A percentile compares a stretch with the other conserved stretches of the same genome.
Evolutionary conservation across 2,797 vertebrate species (phyloP).

Genomic region (Labeo calbasu): DNA sequence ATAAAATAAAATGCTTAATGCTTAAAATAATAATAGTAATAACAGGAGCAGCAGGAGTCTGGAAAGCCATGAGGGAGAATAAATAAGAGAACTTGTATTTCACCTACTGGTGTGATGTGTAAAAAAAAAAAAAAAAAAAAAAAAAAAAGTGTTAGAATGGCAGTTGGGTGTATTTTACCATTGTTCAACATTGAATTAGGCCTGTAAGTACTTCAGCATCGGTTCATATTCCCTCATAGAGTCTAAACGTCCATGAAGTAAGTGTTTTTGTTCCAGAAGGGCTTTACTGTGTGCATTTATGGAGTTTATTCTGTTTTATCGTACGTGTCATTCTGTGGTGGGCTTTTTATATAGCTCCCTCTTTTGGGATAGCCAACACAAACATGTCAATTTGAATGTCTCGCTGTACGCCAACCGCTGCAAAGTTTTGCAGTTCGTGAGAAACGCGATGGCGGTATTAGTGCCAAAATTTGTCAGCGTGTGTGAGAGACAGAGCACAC

Average conservation of each 20-base stretch:
- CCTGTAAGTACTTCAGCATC: conserved; percentile 1
- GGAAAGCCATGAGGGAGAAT: not conserved
- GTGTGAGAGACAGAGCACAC: conserved; percentile 70
- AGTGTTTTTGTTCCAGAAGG: conserved; percentile 77
- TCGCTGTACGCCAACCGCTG: conserved; percentile 65
- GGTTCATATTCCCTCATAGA: conserved; percentile 11
- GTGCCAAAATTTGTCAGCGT: conserved; percentile 78
- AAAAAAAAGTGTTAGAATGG: conserved; percentile 60
- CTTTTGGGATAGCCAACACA: conserved; percentile 70
- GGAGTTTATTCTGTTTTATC: conserved; percentile 63
- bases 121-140: too few relatives aligned
- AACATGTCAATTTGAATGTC: conserved; percentile 80
- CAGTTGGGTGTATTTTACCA: conserved; percentile 44
- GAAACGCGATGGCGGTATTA: conserved; percentile 65
- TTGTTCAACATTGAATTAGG: not conserved
- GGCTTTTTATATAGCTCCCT: conserved; percentile 62
- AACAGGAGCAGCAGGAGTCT: not conserved
- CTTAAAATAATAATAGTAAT: not conserved
- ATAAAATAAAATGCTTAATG: not conserved
- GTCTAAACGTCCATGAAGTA: not conserved
- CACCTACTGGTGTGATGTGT: conserved; percentile 55
- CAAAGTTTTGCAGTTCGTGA: conserved; percentile 54
- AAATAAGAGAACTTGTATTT: conserved; percentile 44
- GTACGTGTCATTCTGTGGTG: conserved; percentile 62
- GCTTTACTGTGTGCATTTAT: conserved; percentile 71